phyloP scores from a whole-genome alignment of 2,113 vertebrate genomes.

The Rostratula benghalensis region DNA sequence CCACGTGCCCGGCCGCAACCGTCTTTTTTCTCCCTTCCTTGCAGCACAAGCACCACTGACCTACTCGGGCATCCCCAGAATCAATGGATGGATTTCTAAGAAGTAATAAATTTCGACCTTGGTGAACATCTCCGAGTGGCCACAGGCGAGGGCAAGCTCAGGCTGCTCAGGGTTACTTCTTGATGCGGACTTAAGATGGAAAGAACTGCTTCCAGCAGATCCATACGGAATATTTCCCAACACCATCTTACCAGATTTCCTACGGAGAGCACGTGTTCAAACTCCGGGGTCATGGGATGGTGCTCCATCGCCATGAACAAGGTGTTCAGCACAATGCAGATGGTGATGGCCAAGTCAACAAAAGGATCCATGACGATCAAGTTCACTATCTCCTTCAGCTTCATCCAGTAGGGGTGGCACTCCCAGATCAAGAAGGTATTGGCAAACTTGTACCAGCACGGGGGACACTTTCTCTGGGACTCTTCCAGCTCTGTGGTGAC shows the following conservation, averaged over 20 bases:
- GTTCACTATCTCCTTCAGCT: slow-evolving; percentile 91
- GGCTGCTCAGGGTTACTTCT: fast-evolving
- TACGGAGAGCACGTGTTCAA: slow-evolving; percentile 83
- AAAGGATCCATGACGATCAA: slow-evolving; percentile 98
- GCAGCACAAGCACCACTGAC: neutral
- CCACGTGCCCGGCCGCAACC: fast-evolving
- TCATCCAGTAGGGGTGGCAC: slow-evolving; percentile 91
- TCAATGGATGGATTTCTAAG: neutral
- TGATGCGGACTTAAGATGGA: too few relatives aligned
- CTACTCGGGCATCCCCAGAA: neutral
- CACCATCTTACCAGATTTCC: slow-evolving; percentile 89
- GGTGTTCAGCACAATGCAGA: slow-evolving; percentile 98
- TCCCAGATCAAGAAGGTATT: slow-evolving; percentile 97
- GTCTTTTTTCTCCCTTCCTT: neutral
- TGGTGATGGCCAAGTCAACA: slow-evolving; percentile 96
- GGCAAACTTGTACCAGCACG: slow-evolving; percentile 98
- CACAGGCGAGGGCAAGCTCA: neutral
- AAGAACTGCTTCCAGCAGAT: neutral
- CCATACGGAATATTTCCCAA: fast-evolving
- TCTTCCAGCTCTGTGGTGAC: slow-evolving; percentile 88
- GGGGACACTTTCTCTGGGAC: slow-evolving; percentile 95
- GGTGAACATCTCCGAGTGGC: neutral
- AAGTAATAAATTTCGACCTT: neutral
- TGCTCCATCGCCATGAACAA: slow-evolving; percentile 99
- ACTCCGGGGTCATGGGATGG: slow-evolving; percentile 90